Percentiles rank a stretch among this genome's conserved stretches.
Evolutionary conservation across 2,797 vertebrate species (phyloP).

Genomic region (Hoplostethus atlanticus): DNA sequence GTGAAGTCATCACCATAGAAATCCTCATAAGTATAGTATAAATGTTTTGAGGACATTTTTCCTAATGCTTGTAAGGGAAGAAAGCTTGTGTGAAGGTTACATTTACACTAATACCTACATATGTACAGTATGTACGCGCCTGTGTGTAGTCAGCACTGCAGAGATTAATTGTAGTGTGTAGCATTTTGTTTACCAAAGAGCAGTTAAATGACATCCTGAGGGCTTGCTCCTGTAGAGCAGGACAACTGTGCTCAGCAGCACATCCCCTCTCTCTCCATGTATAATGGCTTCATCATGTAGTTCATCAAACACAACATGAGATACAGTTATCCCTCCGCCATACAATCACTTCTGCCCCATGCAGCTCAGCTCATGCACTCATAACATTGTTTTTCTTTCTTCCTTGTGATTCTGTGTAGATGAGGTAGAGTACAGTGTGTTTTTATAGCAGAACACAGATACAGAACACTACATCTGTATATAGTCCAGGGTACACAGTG

Average conservation of each 20-base stretch:
- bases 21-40: too few species aligned
- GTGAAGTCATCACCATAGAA: too few species aligned
- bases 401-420: not conserved
- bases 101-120: too few species aligned
- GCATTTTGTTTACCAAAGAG: slow-evolving; percentile 74
- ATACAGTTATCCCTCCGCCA: slow-evolving; percentile 30
- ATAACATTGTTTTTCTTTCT: too few species aligned
- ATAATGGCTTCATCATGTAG: slow-evolving; percentile 69
- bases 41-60: too few species aligned
- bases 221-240: slow-evolving; percentile 66
- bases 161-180: slow-evolving; percentile 63
- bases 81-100: not conserved
- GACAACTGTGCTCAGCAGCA: slow-evolving; percentile 71
- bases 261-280: slow-evolving; percentile 60
- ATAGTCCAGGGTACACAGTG: too few species aligned
- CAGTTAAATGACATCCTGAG: slow-evolving; percentile 75
- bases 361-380: too few species aligned
- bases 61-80: not conserved
- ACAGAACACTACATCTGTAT: too few species aligned
- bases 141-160: slow-evolving; percentile 20
- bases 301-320: slow-evolving; percentile 48
- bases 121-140: not conserved
- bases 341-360: not conserved
- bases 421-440: not conserved
- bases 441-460: not conserved